phyloP scores from a whole-genome alignment of 2,113 vertebrate species.

The Gopherus evgoodei region DNA sequence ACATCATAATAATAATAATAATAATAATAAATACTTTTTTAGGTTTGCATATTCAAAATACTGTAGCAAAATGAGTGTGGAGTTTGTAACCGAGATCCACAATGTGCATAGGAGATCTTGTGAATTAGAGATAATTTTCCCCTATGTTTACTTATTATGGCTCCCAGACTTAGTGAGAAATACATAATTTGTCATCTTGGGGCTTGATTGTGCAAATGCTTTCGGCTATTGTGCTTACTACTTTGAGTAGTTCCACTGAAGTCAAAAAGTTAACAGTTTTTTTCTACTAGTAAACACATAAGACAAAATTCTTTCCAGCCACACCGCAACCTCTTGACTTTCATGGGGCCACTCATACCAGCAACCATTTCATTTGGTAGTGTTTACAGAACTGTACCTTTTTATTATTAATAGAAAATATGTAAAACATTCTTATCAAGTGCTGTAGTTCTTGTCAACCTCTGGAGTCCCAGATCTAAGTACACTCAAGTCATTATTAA shows the following conservation, averaged over 20 bases:
- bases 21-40: not conserved
- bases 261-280: not conserved
- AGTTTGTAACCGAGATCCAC: not conserved
- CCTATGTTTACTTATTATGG: not conserved
- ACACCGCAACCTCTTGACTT: not conserved
- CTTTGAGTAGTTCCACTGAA: not conserved
- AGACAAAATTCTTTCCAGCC: not conserved
- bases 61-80: not conserved
- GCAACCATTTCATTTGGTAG: not conserved
- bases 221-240: not conserved
- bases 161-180: not conserved
- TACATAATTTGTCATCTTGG: not conserved
- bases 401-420: not conserved
- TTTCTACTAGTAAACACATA: no score
- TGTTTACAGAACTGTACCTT: not conserved
- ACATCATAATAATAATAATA: not conserved
- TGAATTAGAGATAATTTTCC: not conserved
- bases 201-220: not conserved
- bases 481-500: not conserved
- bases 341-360: not conserved
- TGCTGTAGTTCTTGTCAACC: not conserved
- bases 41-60: not conserved
- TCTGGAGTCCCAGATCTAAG: not conserved
- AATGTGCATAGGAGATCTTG: not conserved
- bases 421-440: no score